phyloP scores from a whole-genome alignment of 1,140 invertebrate genomes.

The Parapsyche elsis region DNA sequence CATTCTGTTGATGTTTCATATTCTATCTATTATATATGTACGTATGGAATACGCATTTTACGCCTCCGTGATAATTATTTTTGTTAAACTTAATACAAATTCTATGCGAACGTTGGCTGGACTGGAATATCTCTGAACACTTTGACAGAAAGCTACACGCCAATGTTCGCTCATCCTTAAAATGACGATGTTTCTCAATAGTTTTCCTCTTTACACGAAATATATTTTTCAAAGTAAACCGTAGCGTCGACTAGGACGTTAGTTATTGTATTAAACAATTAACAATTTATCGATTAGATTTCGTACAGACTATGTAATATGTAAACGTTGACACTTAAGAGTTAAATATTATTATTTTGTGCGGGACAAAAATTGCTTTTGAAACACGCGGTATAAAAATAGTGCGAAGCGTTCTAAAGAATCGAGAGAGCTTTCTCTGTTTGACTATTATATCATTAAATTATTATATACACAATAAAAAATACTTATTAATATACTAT shows the following conservation, averaged over 20 bases:
- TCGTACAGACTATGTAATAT: neutral
- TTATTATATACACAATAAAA: neutral
- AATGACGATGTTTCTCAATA: no score
- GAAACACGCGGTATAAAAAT: neutral
- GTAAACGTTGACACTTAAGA: neutral
- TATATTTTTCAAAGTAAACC: constrained; percentile 9
- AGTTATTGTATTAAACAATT: neutral
- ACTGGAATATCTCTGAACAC: no score
- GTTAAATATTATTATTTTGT: no score
- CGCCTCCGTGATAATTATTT: neutral
- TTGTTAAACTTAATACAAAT: neutral
- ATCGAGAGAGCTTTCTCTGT: constrained; percentile 22
- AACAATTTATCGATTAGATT: constrained; percentile 3
- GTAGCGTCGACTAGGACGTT: neutral
- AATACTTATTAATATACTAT: neutral
- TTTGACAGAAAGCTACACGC: no score
- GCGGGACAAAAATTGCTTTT: neutral
- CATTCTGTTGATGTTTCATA: constrained; percentile 2
- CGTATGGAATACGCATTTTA: neutral
- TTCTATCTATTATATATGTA: neutral
- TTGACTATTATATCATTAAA: neutral
- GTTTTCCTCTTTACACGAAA: neutral
- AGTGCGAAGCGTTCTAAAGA: constrained; percentile 15
- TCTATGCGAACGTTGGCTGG: neutral
- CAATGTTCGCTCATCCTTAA: no score